Evolutionary conservation across 2,888 invertebrate genomes (phyloP), one percentile per base, ranked within the genome.

Genomic region (Parnassius apollo): DNA sequence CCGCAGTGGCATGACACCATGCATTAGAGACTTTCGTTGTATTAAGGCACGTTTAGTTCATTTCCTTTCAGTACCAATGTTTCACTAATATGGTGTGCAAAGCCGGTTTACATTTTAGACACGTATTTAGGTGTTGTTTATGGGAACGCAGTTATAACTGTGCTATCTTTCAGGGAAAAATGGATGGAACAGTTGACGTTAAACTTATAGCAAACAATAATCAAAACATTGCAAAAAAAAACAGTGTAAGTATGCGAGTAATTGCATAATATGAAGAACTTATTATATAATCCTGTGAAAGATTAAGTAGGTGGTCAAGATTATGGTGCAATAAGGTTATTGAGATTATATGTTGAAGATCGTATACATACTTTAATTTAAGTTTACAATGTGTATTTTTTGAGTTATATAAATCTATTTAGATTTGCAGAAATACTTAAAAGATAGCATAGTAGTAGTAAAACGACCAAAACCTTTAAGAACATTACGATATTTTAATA

Each of bases 51-150:
- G 82, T 84, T 81, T 81, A 77, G 77, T 80, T 80, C 81, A 81
- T 83, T 86, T 88, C 87, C 86, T 88, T 85, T 83, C 77, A 78
- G 78, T 74, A 76, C 76, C 82, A 75, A 77, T 82, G 78, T 77
- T 74, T 71, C 66, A 75, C 86, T 79, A 80, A 84, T 85, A 86
- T 77, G 82, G 85, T 72, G 66, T 75, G 76, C 74, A 70, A 71
- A 44, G 62, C 66, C 70, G 71, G 75, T 85, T 80, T 73, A 74
- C 76, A 89, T 84, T 87, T 83, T 67, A 77, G 70, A 76, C 88
- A 88, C 88, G 89, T 86, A 75, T 68, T 74, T 72, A 65, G 69
- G 68, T 67, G 65, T 73, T 75, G 70, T 72, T 76, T 78, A 80
- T 74, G 75, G 77, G 75, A 76, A 79, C 78, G 78, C 81, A 72